Evolutionary conservation across 2,113 vertebrate genomes (phyloP).

Genomic region (Pontoporia blainvillei): DNA sequence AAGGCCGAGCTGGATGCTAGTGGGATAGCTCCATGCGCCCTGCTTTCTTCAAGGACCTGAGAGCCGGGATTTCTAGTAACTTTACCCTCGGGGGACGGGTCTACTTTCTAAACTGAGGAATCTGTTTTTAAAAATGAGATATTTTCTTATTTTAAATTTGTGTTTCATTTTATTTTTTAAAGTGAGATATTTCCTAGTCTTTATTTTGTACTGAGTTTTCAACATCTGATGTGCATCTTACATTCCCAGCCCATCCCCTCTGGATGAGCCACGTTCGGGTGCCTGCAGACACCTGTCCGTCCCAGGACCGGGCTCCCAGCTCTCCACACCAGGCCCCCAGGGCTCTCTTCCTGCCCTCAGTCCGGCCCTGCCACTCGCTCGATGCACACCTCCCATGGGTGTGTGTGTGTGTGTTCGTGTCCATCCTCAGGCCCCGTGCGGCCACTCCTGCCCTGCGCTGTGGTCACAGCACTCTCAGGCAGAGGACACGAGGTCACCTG

Average conservation of each 20-base stretch:
- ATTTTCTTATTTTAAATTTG: not conserved
- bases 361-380: not conserved
- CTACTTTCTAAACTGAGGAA: not conserved
- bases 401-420: not conserved
- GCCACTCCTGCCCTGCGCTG: not conserved
- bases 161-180: not conserved
- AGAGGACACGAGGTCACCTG: not conserved
- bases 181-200: not conserved
- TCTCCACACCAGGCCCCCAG: not conserved
- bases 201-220: not conserved
- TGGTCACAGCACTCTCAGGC: not conserved
- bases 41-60: not conserved
- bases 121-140: not conserved
- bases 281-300: fast-evolving
- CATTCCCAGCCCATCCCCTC: too few relatives aligned
- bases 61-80: not conserved
- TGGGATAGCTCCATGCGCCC: not conserved
- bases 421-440: not conserved
- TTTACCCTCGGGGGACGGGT: not conserved
- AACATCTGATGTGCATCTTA: not conserved
- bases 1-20: fast-evolving
- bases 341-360: not conserved
- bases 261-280: fast-evolving
- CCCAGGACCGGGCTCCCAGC: fast-evolving
- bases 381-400: not conserved